Percentiles rank a stretch among this genome's conserved stretches.
These are phyloP conservation scores for Spea multiplicata DNA, from an alignment of 2,113 vertebrate genomes.

Conservation along the genomic window DNA sequence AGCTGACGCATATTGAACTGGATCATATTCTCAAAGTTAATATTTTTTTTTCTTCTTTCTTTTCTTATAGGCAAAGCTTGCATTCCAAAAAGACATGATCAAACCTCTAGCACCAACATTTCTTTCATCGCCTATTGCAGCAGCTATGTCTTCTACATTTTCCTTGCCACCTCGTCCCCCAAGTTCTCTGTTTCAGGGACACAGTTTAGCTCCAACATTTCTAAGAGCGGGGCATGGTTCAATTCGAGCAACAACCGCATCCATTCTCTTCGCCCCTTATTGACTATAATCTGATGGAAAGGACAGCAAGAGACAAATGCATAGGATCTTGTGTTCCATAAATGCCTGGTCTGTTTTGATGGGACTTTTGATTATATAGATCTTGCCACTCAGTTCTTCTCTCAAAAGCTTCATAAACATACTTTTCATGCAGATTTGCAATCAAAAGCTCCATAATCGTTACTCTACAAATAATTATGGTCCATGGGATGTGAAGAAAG, in stretches of 20 bases:
- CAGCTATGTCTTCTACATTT: conserved; percentile 71
- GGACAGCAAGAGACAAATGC: conserved; percentile 51
- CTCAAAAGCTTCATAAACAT: conserved; percentile 21
- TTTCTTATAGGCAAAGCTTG: conserved; percentile 76
- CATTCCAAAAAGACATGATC: conserved; percentile 84
- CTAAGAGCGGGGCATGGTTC: conserved; percentile 85
- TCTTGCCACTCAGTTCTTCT: conserved; percentile 21
- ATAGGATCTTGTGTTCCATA: conserved; percentile 28
- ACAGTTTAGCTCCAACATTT: conserved; percentile 76
- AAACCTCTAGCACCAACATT: conserved; percentile 85
- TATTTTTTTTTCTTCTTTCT: background rate
- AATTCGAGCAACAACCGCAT: conserved; percentile 79
- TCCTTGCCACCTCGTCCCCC: conserved; percentile 80
- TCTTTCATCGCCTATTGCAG: conserved; percentile 77
- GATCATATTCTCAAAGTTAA: too few relatives aligned
- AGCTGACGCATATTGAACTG: too few relatives aligned
- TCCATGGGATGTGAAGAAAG: conserved; percentile 9
- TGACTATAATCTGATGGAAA: conserved; percentile 56
- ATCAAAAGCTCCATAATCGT: conserved; percentile 18
- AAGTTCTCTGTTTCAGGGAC: conserved; percentile 77
- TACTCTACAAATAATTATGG: background rate
- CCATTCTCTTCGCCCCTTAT: conserved; percentile 90
- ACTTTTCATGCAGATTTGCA: conserved; percentile 11
- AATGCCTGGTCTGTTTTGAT: conserved; percentile 6
- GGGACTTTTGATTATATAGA: conserved; percentile 1